Evolutionary conservation across 2,797 vertebrate genomes (phyloP).

Genomic region (Masticophis lateralis): DNA sequence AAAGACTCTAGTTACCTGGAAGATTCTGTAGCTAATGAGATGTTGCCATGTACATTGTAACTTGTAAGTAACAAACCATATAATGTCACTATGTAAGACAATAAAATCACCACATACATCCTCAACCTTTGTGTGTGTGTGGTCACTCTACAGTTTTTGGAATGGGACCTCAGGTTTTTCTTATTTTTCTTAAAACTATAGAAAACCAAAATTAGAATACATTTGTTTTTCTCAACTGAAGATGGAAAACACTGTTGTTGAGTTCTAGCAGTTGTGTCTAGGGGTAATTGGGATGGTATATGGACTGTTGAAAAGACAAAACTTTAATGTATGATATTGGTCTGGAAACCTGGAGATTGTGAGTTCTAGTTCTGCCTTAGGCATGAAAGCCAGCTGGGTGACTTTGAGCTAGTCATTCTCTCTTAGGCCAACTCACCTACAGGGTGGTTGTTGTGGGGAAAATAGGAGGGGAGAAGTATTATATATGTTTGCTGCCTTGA

Average conservation of each 20-base stretch:
- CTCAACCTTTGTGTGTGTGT: no score
- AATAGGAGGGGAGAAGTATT: background rate
- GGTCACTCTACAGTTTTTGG: no score
- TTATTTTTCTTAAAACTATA: no score
- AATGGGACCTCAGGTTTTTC: no score
- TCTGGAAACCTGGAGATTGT: background rate
- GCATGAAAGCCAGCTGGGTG: background rate
- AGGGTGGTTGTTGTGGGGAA: background rate
- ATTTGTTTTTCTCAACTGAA: background rate
- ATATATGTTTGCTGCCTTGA: background rate
- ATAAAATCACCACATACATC: no score
- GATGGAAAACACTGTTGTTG: background rate
- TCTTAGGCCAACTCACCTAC: background rate
- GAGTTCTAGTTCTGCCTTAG: background rate
- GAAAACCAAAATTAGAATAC: background rate
- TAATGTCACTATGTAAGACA: no score
- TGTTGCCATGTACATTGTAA: no score
- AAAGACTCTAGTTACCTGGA: no score
- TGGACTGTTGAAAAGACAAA: background rate
- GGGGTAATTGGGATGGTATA: background rate
- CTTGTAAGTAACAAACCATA: no score
- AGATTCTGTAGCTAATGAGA: no score
- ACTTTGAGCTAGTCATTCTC: background rate
- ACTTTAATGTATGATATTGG: background rate
- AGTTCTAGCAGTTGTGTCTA: background rate